Evolutionary conservation across 1,140 invertebrate genomes (phyloP).

Genomic region (Penaeus chinensis): DNA sequence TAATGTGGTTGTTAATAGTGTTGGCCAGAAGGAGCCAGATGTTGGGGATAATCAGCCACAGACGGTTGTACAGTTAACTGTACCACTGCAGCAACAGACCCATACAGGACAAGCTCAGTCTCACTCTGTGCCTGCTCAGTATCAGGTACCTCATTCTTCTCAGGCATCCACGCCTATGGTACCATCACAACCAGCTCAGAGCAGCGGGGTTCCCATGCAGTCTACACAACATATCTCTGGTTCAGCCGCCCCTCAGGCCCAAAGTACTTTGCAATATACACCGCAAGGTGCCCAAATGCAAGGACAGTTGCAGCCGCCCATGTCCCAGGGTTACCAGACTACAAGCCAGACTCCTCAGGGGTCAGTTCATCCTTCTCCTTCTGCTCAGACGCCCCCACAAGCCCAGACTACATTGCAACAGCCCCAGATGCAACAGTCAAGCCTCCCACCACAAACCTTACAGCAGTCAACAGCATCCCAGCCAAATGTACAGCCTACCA

Average conservation of each 20-base stretch:
- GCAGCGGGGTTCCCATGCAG: slow-evolving; percentile 24
- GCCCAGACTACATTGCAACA: slow-evolving; percentile 41
- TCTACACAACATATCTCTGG: slow-evolving; percentile 37
- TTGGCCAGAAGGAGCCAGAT: slow-evolving; percentile 65
- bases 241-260: slow-evolving; percentile 22
- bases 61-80: slow-evolving; percentile 70
- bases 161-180: slow-evolving; percentile 47
- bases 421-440: slow-evolving; percentile 21
- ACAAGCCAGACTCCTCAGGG: slow-evolving; percentile 37
- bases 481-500: slow-evolving; percentile 9
- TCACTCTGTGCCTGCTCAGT: slow-evolving; percentile 40
- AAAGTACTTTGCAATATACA: slow-evolving; percentile 35
- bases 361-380: slow-evolving; percentile 38
- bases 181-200: slow-evolving; percentile 34
- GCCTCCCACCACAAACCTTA: neutral
- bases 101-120: slow-evolving; percentile 45
- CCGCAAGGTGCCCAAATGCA: slow-evolving; percentile 30
- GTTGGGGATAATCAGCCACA: slow-evolving; percentile 66
- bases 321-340: slow-evolving; percentile 38
- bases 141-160: slow-evolving; percentile 44
- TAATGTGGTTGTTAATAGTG: slow-evolving; percentile 47
- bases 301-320: slow-evolving; percentile 44
- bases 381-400: slow-evolving; percentile 51
- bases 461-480: slow-evolving; percentile 24
- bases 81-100: slow-evolving; percentile 67